Base-by-base conservation (phyloP, 2,797 vertebrate species). In the Sebastes nivosus region DNA sequence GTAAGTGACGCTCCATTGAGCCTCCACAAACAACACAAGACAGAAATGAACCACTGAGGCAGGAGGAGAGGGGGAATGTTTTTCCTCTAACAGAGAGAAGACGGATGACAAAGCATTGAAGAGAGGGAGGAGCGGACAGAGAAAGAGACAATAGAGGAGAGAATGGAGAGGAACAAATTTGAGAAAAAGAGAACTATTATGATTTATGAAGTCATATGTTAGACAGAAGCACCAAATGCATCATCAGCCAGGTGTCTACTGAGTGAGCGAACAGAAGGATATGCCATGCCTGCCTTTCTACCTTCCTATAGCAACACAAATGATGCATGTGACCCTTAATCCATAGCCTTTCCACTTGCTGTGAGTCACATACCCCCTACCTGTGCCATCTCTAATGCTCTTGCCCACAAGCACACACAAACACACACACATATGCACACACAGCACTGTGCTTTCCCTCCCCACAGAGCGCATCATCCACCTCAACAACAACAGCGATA, bases 1-100 rank as follows among this genome's bases (percentile, higher is more conserved):
- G 89, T 92, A 89, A 94, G 94, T 70, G 91, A 92, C 81, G 94
- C 92, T 95, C 91, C 91, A 91, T 88, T 94, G 94, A 93, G 88
- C 88, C 89, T 90, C 90, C 88, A 88, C 90, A 93, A 93, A 94
- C 90, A 94, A 92, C 88, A 86, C 86, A 76, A 90, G 88, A 86
- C 89, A 91, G 85, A 93, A 91, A 93, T 86, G 80, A 93, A 90
- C 87, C 91, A 89, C 82, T 74, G 88, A 91, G 91, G 92, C 89
- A 82, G 74, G 88, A 87, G 77, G 82, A 88, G 80, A 73, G 67
- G 67, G 87, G 75, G 79, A 79, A 79, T 82, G 79, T 83, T 90
- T 91, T 84, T 80, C 75, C 82, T 87, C 77, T 58, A 60, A 89
- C 77, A 83, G 79, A 88, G 61, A 81, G 81, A 86, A 89, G 88